Evolutionary conservation across 2,113 vertebrate species (phyloP).

Genomic region (Dasyprocta punctata): DNA sequence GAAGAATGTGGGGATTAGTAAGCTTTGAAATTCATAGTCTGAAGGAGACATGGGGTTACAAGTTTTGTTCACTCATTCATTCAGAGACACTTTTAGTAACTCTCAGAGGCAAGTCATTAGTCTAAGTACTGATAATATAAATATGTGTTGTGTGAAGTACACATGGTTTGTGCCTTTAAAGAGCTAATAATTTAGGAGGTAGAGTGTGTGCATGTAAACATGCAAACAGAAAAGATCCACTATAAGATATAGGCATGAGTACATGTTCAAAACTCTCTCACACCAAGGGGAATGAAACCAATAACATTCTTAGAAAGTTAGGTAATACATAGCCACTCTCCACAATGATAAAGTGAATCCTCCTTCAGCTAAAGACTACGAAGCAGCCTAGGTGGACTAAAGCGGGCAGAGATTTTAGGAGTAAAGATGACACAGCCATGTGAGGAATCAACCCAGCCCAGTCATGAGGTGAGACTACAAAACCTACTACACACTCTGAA

Average conservation of each 20-base stretch:
- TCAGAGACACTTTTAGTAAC: neutral
- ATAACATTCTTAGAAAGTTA: neutral
- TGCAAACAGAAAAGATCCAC: neutral
- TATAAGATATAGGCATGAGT: neutral
- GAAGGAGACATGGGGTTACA: neutral
- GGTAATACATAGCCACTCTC: neutral
- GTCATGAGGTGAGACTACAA: neutral
- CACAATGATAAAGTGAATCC: neutral
- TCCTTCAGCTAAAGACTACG: neutral
- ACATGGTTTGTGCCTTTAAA: neutral
- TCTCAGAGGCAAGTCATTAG: neutral
- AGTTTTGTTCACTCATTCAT: neutral
- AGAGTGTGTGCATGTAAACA: neutral
- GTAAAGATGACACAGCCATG: neutral
- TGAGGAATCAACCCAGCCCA: neutral
- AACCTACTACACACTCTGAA: neutral
- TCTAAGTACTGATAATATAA: neutral
- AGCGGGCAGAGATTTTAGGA: neutral
- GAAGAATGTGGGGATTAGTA: neutral
- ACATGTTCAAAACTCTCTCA: conserved; percentile 2
- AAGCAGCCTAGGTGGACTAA: neutral
- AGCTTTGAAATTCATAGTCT: neutral
- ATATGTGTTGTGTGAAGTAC: neutral
- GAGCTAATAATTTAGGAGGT: neutral
- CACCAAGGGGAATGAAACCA: neutral